Conservation (phyloP, 2,888 invertebrate genomes). For the Bedellia somnulentella region DNA sequence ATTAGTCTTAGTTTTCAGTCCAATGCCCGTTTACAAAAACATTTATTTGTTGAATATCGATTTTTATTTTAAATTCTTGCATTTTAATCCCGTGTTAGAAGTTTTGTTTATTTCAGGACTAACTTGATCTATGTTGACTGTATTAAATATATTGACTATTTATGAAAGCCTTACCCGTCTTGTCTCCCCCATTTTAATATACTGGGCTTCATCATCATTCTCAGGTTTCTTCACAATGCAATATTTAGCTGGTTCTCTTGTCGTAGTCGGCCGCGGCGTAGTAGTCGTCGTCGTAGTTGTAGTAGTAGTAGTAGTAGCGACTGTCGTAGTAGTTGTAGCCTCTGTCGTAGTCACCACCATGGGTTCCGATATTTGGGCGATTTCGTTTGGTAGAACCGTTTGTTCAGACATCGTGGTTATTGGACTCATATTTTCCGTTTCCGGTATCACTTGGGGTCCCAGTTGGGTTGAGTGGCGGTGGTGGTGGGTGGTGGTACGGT, state of each 20-base stretch:
- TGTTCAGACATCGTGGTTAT: slow-evolving; percentile 50
- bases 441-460: slow-evolving; percentile 12
- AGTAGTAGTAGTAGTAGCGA: slow-evolving; percentile 25
- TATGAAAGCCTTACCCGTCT: slow-evolving; percentile 72
- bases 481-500: slow-evolving; percentile 45
- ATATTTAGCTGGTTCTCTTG: slow-evolving; percentile 64
- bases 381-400: slow-evolving; percentile 36
- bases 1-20: too few species aligned
- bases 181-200: slow-evolving; percentile 82
- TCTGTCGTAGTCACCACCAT: slow-evolving; percentile 27
- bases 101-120: too few species aligned
- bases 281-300: slow-evolving; percentile 40
- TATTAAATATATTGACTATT: not conserved
- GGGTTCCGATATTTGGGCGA: slow-evolving; percentile 45
- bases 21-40: too few species aligned
- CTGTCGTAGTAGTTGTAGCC: slow-evolving; percentile 21
- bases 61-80: not conserved
- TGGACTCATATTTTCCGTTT: slow-evolving; percentile 31
- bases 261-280: slow-evolving; percentile 61
- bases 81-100: too few species aligned
- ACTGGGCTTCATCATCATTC: slow-evolving; percentile 72
- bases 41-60: too few species aligned
- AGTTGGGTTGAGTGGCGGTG: slow-evolving; percentile 34
- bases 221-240: slow-evolving; percentile 84
- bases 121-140: not conserved